Evolutionary conservation across 2,113 vertebrate species (phyloP), one percentile per base, ranked within the genome.

Genomic region (Coptodon bakossiorum): DNA sequence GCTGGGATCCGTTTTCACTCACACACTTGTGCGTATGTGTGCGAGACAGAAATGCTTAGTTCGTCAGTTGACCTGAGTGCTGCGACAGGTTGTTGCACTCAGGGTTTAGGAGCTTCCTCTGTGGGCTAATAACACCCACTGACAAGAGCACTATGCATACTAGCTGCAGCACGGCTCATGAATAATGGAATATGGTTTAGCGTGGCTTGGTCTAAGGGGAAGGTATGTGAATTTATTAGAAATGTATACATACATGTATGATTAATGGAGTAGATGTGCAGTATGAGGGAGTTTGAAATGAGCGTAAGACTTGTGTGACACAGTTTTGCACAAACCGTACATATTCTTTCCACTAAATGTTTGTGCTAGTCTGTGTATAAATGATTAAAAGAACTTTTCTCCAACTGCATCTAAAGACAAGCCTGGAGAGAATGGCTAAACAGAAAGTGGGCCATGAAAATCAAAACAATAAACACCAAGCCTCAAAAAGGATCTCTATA

Each of bases 151-250:
- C 81, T 80, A 24, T 82, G 90, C 50, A 53, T 59, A 79, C 38
- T 79, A 68, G 87, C 85, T 81, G n/a, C 56, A 89, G 90, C 13
- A 8, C 13, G 56, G 38, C 81, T 83, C 50, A 90, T 95, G 81
- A 95, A 95, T 95, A 95, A 94, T 94, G 84, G 88, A 94, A 88
- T 50, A 17, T 52, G 82, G 40, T 90, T 94, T 87, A 81, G 76
- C 87, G 83, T 85, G 85, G 76, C 86, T 40, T 57, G 78, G 89
- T 91, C 56, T 88, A 79, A 68, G 87, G 68, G 85, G 48, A 71
- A 66, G 78, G 66, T 61, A 88, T 91, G 81, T 59, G 88, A 82
- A 88, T 89, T 66, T 88, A 56, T 61, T 78, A 59, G 82, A 91
- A 90, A 88, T 85, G 81, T 86, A 66, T 84, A 83, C 81, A 29